Evolutionary conservation across 2,113 vertebrate species (phyloP).

Genomic region (Muntiacus muntjak): DNA sequence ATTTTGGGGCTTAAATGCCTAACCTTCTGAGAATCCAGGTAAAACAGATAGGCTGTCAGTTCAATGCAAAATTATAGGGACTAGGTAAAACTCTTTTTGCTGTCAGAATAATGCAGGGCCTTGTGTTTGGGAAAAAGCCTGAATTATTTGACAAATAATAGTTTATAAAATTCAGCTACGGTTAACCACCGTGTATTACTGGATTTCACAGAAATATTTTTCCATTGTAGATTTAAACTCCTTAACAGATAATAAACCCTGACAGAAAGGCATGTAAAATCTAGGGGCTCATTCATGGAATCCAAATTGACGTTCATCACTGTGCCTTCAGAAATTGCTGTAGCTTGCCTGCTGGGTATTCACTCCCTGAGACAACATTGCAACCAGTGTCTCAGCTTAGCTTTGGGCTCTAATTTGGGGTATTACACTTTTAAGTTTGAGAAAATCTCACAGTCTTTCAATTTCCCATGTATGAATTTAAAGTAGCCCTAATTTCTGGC

Average conservation of each 20-base stretch:
- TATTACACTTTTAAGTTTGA: not conserved
- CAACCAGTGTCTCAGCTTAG: not conserved
- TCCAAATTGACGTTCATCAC: constrained; percentile 27
- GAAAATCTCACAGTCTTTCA: not conserved
- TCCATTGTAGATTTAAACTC: constrained; percentile 52
- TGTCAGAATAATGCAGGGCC: constrained; percentile 50
- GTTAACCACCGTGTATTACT: constrained; percentile 56
- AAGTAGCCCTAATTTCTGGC: not conserved
- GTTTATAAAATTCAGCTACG: constrained; percentile 59
- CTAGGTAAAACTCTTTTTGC: constrained; percentile 6
- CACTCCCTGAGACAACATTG: not conserved
- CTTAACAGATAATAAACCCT: constrained; percentile 51
- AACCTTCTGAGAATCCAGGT: constrained; percentile 18
- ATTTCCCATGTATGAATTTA: constrained; percentile 23
- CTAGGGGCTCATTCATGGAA: constrained; percentile 10
- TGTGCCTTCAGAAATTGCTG: not conserved
- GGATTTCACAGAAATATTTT: constrained; percentile 65
- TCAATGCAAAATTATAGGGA: constrained; percentile 51
- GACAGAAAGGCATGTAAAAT: constrained; percentile 45
- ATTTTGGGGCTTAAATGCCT: constrained; percentile 23
- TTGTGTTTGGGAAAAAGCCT: constrained; percentile 46
- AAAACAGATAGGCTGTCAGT: constrained; percentile 24
- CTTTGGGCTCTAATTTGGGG: not conserved
- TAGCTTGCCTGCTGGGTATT: not conserved
- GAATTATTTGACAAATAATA: constrained; percentile 65